A percentile compares a stretch with the other conserved stretches of the same genome.
Evolutionary conservation across 2,797 vertebrate species (phyloP).

Genomic region (Anisognathus igniventris): DNA sequence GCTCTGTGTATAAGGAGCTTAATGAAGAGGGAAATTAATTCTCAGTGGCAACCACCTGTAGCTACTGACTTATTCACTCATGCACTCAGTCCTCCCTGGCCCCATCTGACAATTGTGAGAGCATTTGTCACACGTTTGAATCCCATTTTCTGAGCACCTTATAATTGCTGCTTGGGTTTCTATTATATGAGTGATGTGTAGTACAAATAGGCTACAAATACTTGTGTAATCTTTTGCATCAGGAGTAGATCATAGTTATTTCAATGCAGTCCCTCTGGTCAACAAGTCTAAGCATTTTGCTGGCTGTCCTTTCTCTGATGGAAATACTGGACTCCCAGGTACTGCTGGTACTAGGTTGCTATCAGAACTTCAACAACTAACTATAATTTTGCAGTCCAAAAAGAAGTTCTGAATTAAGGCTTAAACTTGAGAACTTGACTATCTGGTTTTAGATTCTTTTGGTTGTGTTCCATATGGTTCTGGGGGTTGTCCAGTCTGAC

Average conservation of each 20-base stretch:
- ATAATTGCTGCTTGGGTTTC: neutral
- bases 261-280: neutral
- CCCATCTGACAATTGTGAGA: neutral
- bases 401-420: neutral
- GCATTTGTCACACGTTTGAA: neutral
- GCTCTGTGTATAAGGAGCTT: conserved; percentile 17
- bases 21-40: conserved; percentile 57
- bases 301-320: neutral
- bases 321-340: neutral
- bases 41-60: conserved; percentile 21
- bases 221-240: neutral
- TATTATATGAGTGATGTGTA: neutral
- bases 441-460: neutral
- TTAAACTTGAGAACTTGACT: neutral
- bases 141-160: neutral
- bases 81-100: neutral
- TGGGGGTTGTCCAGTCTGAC: neutral
- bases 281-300: neutral
- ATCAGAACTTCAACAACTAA: neutral
- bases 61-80: conserved; percentile 1
- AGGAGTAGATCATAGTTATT: neutral
- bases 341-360: neutral
- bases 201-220: neutral
- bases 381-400: neutral
- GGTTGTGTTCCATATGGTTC: neutral